Percentiles rank a stretch among this genome's conserved stretches.
Evolutionary conservation across 92 coral and sea anemone genomes (phyloP).

Genomic region (Zoanthus sociatus): DNA sequence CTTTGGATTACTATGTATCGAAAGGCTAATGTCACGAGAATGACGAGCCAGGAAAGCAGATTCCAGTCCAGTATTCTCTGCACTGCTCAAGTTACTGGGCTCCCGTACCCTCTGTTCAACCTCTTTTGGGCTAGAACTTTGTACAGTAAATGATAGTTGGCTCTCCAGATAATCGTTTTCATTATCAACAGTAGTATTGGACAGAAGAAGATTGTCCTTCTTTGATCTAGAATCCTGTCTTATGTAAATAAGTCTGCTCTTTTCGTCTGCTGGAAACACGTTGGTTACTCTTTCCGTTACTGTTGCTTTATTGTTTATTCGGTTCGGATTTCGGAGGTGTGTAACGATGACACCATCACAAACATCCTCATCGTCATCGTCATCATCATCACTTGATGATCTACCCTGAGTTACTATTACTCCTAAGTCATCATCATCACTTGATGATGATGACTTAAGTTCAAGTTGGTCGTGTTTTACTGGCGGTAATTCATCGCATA

Average conservation of each 20-base stretch:
- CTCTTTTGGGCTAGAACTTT: slow-evolving; percentile 22
- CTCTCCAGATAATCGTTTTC: too few relatives aligned
- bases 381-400: background rate
- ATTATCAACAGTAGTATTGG: background rate
- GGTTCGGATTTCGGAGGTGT: background rate
- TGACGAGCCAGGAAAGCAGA: slow-evolving; percentile 22
- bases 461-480: background rate
- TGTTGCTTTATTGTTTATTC: background rate
- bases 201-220: background rate
- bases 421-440: background rate
- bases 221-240: slow-evolving; percentile 3
- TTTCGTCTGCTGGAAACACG: background rate
- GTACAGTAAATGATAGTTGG: background rate
- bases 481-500: background rate
- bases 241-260: background rate
- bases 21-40: slow-evolving; percentile 21
- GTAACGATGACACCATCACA: background rate
- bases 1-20: background rate
- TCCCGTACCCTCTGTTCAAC: background rate
- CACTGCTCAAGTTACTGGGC: background rate
- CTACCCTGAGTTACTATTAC: too few relatives aligned
- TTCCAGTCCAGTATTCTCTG: slow-evolving; percentile 15
- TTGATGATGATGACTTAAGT: background rate
- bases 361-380: background rate
- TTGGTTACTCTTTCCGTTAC: background rate